Evolutionary conservation across 2,113 vertebrate genomes (phyloP).

Genomic region (Phaethon lepturus): DNA sequence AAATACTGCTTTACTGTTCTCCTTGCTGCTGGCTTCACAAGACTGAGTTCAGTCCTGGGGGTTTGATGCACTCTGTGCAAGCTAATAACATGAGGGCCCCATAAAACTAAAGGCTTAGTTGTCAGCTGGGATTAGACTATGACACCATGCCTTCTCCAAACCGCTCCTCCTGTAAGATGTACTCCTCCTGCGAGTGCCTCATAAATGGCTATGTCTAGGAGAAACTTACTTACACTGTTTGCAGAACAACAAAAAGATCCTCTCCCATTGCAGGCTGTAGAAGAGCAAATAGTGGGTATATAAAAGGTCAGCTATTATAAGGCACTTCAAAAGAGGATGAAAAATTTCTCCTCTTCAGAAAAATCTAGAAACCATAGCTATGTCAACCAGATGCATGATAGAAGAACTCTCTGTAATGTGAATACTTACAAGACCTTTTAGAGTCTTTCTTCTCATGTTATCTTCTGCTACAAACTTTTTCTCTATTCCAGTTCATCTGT

Average conservation of each 20-base stretch:
- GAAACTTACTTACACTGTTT: too few relatives aligned
- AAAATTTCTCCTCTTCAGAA: neutral
- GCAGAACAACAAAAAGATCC: too few relatives aligned
- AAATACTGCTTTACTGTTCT: neutral
- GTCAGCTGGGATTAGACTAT: too few relatives aligned
- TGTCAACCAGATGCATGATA: neutral
- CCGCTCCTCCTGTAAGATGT: too few relatives aligned
- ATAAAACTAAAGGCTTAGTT: neutral
- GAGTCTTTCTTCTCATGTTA: neutral
- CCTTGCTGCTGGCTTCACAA: neutral
- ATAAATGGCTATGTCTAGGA: too few relatives aligned
- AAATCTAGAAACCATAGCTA: neutral
- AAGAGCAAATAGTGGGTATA: neutral
- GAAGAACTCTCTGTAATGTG: neutral
- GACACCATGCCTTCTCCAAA: too few relatives aligned
- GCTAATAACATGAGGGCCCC: neutral
- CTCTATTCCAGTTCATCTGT: neutral
- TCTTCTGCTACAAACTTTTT: neutral
- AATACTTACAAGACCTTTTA: neutral
- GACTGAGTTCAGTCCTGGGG: neutral
- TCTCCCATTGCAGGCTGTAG: too few relatives aligned
- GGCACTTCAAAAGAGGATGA: neutral
- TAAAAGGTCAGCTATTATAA: neutral
- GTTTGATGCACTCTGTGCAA: neutral
- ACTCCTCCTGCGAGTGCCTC: too few relatives aligned